Evolutionary conservation across 2,888 invertebrate genomes (phyloP).

Genomic region (Caenorhabditis panamensis): DNA sequence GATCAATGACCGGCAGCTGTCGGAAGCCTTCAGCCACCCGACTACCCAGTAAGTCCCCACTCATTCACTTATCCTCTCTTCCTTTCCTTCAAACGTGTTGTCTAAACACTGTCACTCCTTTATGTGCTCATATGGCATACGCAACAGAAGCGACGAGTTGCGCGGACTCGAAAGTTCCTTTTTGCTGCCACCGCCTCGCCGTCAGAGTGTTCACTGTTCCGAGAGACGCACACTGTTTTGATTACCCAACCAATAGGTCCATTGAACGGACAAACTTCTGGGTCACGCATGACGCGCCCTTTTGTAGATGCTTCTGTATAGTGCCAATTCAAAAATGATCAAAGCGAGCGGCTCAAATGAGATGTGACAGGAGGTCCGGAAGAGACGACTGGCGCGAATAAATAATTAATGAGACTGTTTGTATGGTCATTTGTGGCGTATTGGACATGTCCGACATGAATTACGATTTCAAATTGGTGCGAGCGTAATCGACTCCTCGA

Average conservation of each 20-base stretch:
- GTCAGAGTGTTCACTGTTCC: conserved; percentile 14
- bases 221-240: conserved; percentile 31
- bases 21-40: conserved; percentile 84
- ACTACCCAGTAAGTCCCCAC: conserved; percentile 83
- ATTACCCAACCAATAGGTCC: conserved; percentile 32
- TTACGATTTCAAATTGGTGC: conserved; percentile 53
- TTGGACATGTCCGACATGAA: conserved; percentile 34
- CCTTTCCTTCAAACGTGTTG: conserved; percentile 24
- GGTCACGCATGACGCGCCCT: conserved; percentile 18
- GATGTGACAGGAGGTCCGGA: conserved; percentile 47
- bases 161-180: conserved; percentile 47
- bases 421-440: conserved; percentile 47
- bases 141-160: conserved; percentile 50
- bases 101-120: conserved; percentile 30
- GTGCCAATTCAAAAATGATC: conserved; percentile 50
- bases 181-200: conserved; percentile 45
- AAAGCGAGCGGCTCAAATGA: conserved; percentile 59
- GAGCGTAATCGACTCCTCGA: background rate
- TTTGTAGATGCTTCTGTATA: conserved; percentile 24
- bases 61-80: background rate
- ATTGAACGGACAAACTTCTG: conserved; percentile 36
- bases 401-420: conserved; percentile 60
- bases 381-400: conserved; percentile 52
- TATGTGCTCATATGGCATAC: conserved; percentile 38
- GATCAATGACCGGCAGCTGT: conserved; percentile 82